A percentile compares a stretch with the other conserved stretches of the same genome.
phyloP scores from a whole-genome alignment of 2,888 invertebrate genomes.

The Diogma glabrata region DNA sequence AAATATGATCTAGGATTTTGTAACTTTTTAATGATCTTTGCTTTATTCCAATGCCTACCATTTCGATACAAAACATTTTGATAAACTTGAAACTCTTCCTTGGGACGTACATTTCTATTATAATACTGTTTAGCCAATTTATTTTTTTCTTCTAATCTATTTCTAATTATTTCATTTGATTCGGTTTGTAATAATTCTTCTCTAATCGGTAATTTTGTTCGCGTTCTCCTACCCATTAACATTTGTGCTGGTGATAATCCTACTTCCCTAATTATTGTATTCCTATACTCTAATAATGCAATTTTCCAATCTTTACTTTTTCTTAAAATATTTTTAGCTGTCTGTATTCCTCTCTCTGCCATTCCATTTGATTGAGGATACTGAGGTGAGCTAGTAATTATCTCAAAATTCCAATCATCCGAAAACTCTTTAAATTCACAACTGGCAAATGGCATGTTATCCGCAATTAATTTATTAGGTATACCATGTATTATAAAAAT shows the following conservation, averaged over 20 bases:
- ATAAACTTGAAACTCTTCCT: neutral
- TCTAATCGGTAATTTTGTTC: neutral
- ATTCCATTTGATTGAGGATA: too few species aligned
- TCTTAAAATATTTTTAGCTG: neutral
- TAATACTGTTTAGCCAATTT: neutral
- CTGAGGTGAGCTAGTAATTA: conserved; percentile 17
- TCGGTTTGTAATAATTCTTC: neutral
- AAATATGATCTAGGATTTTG: too few species aligned
- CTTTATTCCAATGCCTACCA: too few species aligned
- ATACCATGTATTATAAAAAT: conserved; percentile 19
- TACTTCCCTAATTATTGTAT: neutral
- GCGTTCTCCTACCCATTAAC: neutral
- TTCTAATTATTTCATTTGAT: conserved; percentile 1
- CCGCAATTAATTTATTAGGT: conserved; percentile 17
- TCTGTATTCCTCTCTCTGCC: conserved; percentile 17
- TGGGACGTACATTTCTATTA: neutral
- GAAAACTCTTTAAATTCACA: conserved; percentile 16
- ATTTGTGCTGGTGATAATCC: neutral
- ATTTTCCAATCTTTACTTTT: neutral
- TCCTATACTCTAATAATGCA: neutral
- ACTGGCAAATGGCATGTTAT: conserved; percentile 18
- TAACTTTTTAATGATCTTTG: too few species aligned
- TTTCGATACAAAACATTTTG: too few species aligned
- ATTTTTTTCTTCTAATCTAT: neutral
- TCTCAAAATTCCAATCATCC: conserved; percentile 16